These are phyloP conservation scores for Syngnathus acus DNA, from an alignment of 2,797 vertebrate species.

Conservation along the genomic window DNA sequence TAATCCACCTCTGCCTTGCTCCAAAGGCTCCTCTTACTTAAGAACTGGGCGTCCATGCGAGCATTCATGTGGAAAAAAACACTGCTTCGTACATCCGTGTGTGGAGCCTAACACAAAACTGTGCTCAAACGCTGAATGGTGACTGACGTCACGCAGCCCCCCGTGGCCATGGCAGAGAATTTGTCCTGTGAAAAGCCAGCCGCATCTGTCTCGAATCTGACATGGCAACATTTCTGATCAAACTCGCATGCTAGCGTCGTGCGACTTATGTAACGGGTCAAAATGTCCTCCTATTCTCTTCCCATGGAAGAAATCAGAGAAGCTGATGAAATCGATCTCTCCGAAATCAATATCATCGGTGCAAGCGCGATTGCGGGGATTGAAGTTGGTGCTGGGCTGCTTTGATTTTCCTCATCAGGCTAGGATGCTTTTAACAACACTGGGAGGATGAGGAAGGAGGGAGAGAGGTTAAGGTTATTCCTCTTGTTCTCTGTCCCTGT, in stretches of 20 bases:
- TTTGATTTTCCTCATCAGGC: slow-evolving; percentile 60
- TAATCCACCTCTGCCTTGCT: slow-evolving; percentile 64
- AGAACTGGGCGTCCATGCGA: slow-evolving; percentile 57
- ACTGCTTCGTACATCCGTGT: slow-evolving; percentile 52
- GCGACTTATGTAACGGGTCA: slow-evolving; percentile 41
- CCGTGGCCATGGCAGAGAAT: slow-evolving; percentile 52
- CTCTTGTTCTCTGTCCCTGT: neutral
- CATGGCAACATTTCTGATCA: neutral
- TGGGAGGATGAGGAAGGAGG: slow-evolving; percentile 9
- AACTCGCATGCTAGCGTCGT: neutral
- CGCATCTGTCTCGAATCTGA: neutral
- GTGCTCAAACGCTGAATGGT: slow-evolving; percentile 57
- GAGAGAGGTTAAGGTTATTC: slow-evolving; percentile 12
- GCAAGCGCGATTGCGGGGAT: slow-evolving; percentile 38
- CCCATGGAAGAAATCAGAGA: slow-evolving; percentile 18
- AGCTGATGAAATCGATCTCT: slow-evolving; percentile 42
- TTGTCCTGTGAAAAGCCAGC: slow-evolving; percentile 36
- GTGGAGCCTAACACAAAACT: slow-evolving; percentile 51
- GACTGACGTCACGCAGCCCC: slow-evolving; percentile 61
- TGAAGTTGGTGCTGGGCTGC: slow-evolving; percentile 39
- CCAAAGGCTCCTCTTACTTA: slow-evolving; percentile 63
- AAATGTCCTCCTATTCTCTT: slow-evolving; percentile 36
- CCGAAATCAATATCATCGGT: slow-evolving; percentile 46
- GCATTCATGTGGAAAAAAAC: slow-evolving; percentile 62
- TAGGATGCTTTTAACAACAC: neutral